Evolutionary conservation across 1,140 invertebrate species (phyloP), one percentile per base, ranked within the genome.

Genomic region (Panulirus ornatus): DNA sequence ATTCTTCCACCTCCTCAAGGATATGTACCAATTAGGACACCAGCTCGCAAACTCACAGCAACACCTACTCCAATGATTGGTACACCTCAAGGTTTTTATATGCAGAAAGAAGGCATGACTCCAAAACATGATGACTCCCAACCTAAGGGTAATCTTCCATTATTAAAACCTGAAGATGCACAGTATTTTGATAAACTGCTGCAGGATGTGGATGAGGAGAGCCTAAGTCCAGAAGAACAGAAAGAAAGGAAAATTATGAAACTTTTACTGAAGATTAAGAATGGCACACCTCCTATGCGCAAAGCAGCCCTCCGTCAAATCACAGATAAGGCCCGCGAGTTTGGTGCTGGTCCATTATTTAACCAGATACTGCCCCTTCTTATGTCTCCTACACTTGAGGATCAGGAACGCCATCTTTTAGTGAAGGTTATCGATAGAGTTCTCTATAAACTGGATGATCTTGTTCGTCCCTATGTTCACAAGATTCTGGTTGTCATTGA

Each of bases 211-310:
- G 99, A 99, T 94, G 99, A 99, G 94, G 98, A 99, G 93, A 95
- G 96, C 0, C 95, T 99, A 22, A 97, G 97, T 86, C 98, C 98
- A 0, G 99, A 99, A 93, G 99, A 99, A 93, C 97, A 98, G 90
- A 99, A 99, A 93, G 99, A 99, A 94, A 94, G 99, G 22, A 99
- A 99, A 94, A 99, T 99, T 38, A 99, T 99, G 99, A 99, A 99
- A 93, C 94, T 99, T 2, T 93, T 99, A 83, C 94, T 99, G 54
- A 99, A 99, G 94, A 99, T 99, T 76, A 99, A 99, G 95, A 99
- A 99, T 94, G 99, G 99, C 19, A 99, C 99, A 8, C 99, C 99
- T 27, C 99, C 99, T 0, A 99, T 99, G 98, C 95, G 99, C 91
- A 99, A 99, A 95, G 98, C 98, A 16, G 98, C 98, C 2, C 94